A percentile compares a stretch with the other conserved stretches of the same genome.
These are phyloP conservation scores for Crioceris asparagi DNA, from an alignment of 2,888 invertebrate genomes.

Conservation along the genomic window DNA sequence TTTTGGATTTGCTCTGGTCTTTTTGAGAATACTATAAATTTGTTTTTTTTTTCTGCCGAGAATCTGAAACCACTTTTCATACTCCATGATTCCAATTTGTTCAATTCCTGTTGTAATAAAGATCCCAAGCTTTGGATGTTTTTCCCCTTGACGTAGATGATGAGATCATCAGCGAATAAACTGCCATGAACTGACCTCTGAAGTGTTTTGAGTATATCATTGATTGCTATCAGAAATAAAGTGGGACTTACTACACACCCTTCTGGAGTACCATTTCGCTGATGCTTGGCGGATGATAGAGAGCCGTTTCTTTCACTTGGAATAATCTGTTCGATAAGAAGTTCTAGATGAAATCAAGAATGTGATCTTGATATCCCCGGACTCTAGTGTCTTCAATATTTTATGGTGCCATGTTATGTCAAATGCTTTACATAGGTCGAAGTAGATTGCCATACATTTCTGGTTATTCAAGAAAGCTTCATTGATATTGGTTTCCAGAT, in stretches of 20 bases:
- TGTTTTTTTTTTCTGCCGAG: not conserved
- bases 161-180: conserved; percentile 4
- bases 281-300: not conserved
- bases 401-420: conserved; percentile 3
- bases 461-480: conserved; percentile 1
- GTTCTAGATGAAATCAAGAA: not conserved
- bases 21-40: not conserved
- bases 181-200: conserved; percentile 2
- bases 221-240: conserved; percentile 2
- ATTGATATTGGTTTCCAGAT: conserved; percentile 1
- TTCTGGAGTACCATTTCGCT: not conserved
- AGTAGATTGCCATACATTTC: not conserved
- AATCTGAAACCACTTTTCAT: not conserved
- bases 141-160: conserved; percentile 1
- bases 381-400: not conserved
- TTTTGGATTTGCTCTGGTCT: no score
- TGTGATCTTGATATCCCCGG: not conserved
- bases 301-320: not conserved
- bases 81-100: not conserved
- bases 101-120: not conserved
- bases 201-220: not conserved
- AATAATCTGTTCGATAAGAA: not conserved
- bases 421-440: not conserved
- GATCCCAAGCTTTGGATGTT: not conserved
- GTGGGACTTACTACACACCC: conserved; percentile 3